Conservation (phyloP, 2,113 vertebrate genomes). For the Piprites chloris region DNA sequence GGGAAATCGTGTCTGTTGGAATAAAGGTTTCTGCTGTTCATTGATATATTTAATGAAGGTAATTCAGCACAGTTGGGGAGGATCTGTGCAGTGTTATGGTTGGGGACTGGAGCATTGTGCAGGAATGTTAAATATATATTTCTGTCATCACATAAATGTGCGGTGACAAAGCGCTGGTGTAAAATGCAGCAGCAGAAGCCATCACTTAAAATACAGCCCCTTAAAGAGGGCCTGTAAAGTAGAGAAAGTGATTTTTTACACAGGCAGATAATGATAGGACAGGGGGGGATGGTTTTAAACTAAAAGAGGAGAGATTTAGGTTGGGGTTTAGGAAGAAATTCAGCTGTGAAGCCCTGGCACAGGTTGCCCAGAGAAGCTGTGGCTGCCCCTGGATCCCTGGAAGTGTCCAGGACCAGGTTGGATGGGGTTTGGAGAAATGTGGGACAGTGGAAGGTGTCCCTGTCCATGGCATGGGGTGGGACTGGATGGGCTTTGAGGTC, state of each 20-base stretch:
- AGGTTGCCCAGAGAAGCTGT: background rate
- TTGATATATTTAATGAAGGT: slow-evolving; percentile 17
- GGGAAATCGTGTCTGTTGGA: background rate
- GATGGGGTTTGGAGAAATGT: background rate
- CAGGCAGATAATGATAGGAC: background rate
- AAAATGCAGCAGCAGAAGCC: background rate
- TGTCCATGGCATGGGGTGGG: background rate
- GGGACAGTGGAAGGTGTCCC: background rate
- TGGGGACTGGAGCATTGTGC: background rate
- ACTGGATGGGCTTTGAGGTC: background rate
- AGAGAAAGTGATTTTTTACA: background rate
- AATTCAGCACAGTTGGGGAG: background rate
- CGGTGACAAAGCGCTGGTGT: background rate
- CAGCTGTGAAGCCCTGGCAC: background rate
- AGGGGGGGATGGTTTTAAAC: background rate
- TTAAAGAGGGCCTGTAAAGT: background rate
- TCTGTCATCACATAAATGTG: background rate
- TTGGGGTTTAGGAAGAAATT: background rate
- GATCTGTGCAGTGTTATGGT: background rate
- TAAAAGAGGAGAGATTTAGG: background rate
- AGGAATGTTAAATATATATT: background rate
- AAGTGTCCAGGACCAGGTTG: background rate
- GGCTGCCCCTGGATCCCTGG: background rate
- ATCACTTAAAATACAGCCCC: background rate
- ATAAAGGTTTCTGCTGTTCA: background rate